These are phyloP conservation scores for Cryptocephalus primarius DNA, from an alignment of 2,888 invertebrate genomes.

Conservation along the genomic window DNA sequence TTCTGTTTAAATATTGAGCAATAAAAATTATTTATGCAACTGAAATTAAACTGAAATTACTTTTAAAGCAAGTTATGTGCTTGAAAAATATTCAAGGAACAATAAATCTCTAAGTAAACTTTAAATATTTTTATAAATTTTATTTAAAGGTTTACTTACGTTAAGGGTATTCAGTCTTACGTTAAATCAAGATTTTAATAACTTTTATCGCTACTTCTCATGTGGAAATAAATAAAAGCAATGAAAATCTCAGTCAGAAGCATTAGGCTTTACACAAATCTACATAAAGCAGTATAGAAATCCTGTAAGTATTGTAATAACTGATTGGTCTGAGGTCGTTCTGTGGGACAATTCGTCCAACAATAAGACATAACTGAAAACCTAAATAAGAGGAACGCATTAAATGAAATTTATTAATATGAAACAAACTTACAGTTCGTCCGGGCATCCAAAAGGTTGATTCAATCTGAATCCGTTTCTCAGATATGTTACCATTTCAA, in stretches of 20 bases:
- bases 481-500: constrained; percentile 80
- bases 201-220: too few species aligned
- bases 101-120: too few species aligned
- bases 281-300: constrained; percentile 59
- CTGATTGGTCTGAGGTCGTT: constrained; percentile 59
- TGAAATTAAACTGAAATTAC: too few species aligned
- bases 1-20: not conserved
- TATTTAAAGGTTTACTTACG: too few species aligned
- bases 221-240: too few species aligned
- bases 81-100: too few species aligned
- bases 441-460: constrained; percentile 90
- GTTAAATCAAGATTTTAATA: too few species aligned
- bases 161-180: too few species aligned
- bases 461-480: constrained; percentile 81
- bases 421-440: constrained; percentile 70
- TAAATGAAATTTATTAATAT: not conserved
- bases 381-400: constrained; percentile 30
- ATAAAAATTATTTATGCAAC: too few species aligned
- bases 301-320: constrained; percentile 61
- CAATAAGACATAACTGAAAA: constrained; percentile 67
- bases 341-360: constrained; percentile 53
- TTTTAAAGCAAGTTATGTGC: too few species aligned
- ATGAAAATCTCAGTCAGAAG: too few species aligned
- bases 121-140: too few species aligned
- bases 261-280: constrained; percentile 44